Base-by-base conservation (phyloP, 2,888 invertebrate genomes). In the Masnerella sp. region DNA sequence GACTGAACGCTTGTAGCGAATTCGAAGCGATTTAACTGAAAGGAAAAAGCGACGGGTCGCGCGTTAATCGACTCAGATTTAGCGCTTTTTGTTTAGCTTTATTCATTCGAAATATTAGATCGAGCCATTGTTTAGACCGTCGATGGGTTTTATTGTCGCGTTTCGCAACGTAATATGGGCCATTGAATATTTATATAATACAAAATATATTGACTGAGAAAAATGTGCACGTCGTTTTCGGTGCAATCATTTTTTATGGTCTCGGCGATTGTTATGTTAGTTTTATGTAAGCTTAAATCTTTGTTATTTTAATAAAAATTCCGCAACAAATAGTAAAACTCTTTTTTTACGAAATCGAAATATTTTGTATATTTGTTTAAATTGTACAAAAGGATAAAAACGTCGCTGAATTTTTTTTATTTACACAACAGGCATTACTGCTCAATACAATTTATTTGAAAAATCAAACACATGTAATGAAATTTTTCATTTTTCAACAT, bases 221-320 rank as follows among this genome's bases (percentile, higher is more conserved):
- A 45, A 47, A 11, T 38, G 17, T 25, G 20, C 9, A 25, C 12
- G 7, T 7, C 32, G 18, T 45, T 59, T 59, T 59, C 18, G 58
- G 45, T 17, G 36, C 47, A 59, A 47, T 59, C 15, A 58, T 43
- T 58, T 58, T 54, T 58, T 45, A 58, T 34, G 34, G n/a, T n/a
- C 43, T 4, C 47, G 15, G 5, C 12, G 17, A 30, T 42, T 51
- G 34, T 51, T 34, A 7, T 51, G 34, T 20, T 32, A 14, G 12
- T 25, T 54, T 54, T 54, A 54, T 54, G 28, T 54, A 54, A 54
- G 15, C 3, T 8, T 2, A n/a, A 11, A 34, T n/a, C 11, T 12
- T n/a, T 12, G 34, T 11, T 12, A 34, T 11, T 34, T 34, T 34
- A 11, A n/a, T 12, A 8, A 3, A 2, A 11, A n/a, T 34, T n/a